phyloP scores from a whole-genome alignment of 2,797 vertebrate genomes.

The Bovichtus variegatus region DNA sequence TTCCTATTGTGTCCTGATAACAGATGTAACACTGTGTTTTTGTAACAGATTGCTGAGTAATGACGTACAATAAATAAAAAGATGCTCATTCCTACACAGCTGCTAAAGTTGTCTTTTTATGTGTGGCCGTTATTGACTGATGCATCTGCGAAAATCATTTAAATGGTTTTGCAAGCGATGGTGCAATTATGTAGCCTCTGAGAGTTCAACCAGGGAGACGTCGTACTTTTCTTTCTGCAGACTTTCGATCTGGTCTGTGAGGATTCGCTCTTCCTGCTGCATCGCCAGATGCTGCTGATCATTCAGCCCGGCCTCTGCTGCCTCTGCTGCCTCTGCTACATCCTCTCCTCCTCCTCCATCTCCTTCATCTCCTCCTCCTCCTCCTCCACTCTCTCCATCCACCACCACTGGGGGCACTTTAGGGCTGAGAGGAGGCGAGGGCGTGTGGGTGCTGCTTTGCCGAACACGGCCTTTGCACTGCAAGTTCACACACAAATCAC shows the following conservation, averaged over 20 bases:
- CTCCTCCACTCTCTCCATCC: slow-evolving; percentile 79
- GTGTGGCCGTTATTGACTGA: background rate
- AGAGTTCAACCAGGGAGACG: background rate
- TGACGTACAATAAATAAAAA: background rate
- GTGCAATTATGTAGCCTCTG: too few relatives aligned
- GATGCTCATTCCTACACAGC: background rate
- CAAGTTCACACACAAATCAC: slow-evolving; percentile 26
- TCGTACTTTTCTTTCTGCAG: slow-evolving; percentile 95
- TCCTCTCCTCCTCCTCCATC: slow-evolving; percentile 27
- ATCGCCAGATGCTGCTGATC: slow-evolving; percentile 94
- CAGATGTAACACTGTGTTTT: background rate
- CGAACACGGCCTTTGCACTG: slow-evolving; percentile 89
- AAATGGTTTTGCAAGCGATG: too few relatives aligned
- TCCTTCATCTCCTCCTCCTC: slow-evolving; percentile 65
- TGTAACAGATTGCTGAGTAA: background rate
- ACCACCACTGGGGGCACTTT: slow-evolving; percentile 76
- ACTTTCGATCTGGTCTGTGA: slow-evolving; percentile 94
- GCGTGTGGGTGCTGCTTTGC: slow-evolving; percentile 80
- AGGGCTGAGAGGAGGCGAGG: slow-evolving; percentile 87
- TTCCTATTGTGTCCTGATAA: background rate
- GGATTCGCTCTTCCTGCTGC: slow-evolving; percentile 94
- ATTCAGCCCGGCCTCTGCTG: slow-evolving; percentile 76
- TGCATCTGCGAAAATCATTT: background rate
- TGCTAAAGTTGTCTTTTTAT: background rate
- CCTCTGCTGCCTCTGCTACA: slow-evolving; percentile 74